Evolutionary conservation across 92 coral and sea anemone species (phyloP), one percentile per base, ranked within the genome.

Genomic region (Ricordea florida): DNA sequence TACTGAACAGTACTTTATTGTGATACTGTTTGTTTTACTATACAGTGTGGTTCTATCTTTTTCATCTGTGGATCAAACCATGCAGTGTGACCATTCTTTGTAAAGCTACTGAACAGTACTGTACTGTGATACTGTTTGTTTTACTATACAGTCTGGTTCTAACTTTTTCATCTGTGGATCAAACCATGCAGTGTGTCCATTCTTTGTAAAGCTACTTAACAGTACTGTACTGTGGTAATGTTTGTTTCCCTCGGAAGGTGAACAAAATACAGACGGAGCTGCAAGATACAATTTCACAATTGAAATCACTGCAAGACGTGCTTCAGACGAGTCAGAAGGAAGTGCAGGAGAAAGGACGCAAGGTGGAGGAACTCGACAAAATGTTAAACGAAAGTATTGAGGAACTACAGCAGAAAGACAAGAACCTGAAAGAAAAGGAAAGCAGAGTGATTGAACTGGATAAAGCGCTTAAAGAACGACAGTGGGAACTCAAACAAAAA

Each of bases 371-470:
- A 73, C 81, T 96, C 23, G 99, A 89, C 50, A 92, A 91, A 35
- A 83, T 82, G 92, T 63, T 96, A 82, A 96, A 91, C 62, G 90
- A 92, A 64, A 96, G 99, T 44, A 78, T 88, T 50, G 99, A 96
- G 28, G 93, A 92, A 32, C 84, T 96, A 1, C 96, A 96, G 26
- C 90, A 80, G 85, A 92, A 89, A 37, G 94, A 96, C 31, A 89
- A 86, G 52, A 76, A 88, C 48, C 44, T 96, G 15, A 71, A 61
- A 25, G 89, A 80, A 25, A 96, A 92, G 70, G 97, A 96, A 21
- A 74, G 74, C 13, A 82, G 86, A 69, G 85, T 96, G 41, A 87
- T 92, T 0, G 97, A 96, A 55, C 90, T 96, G 31, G 99, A 96
- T 62, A 87, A 92, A 50, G 90, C 99, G 4, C 80, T 96, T 15